A percentile compares a stretch with the other conserved stretches of the same genome.
Conservation (phyloP, 2,888 invertebrate species). For the Sinohyriopsis cumingii region DNA sequence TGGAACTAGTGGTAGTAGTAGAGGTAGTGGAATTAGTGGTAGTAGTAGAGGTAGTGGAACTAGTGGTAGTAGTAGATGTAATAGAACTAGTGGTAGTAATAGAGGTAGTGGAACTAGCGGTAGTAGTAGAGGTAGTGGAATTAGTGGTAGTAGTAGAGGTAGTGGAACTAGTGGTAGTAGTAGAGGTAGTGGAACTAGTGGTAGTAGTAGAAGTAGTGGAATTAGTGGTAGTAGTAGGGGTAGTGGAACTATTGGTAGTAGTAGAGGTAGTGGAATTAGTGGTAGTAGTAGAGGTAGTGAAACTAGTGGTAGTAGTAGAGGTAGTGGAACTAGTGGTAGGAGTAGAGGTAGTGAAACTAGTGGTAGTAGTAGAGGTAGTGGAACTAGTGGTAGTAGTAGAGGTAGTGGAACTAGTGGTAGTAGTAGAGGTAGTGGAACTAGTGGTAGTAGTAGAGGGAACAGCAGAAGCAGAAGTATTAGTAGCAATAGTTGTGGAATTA, state of each 20-base stretch:
- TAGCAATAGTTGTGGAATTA: constrained; percentile 1
- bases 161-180: constrained; percentile 11
- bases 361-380: constrained; percentile 10
- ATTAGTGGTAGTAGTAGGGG: constrained; percentile 9
- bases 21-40: no score
- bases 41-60: no score
- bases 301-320: constrained; percentile 6
- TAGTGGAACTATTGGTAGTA: constrained; percentile 2
- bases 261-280: neutral
- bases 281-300: constrained; percentile 1
- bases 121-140: no score
- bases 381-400: constrained; percentile 2
- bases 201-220: constrained; percentile 7
- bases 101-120: no score
- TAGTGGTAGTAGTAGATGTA: no score
- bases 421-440: constrained; percentile 7
- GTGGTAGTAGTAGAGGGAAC: constrained; percentile 9
- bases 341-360: constrained; percentile 10
- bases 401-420: constrained; percentile 1
- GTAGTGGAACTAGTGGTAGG: constrained; percentile 6
- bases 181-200: constrained; percentile 5
- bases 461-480: constrained; percentile 1
- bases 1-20: no score
- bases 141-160: no score
- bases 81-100: no score